Percentiles rank a stretch among this genome's conserved stretches.
Conservation (phyloP, 64 coral and sea anemone genomes). For the Porites australiensis region DNA sequence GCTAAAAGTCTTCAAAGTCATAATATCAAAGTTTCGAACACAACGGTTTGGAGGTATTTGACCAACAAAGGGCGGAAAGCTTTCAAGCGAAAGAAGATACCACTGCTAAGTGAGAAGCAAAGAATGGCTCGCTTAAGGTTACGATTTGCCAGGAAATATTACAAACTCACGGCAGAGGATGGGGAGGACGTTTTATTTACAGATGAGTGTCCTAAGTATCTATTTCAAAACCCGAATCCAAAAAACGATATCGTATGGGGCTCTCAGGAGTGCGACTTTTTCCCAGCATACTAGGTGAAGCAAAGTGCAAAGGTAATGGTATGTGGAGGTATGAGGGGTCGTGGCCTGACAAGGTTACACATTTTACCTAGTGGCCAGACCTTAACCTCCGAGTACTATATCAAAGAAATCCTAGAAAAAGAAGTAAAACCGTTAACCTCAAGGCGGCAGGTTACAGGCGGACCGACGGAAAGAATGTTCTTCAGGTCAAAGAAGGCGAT, state of each 20-base stretch:
- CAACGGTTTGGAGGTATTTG: neutral
- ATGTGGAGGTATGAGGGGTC: no score
- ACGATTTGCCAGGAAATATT: neutral
- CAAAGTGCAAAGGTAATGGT: neutral
- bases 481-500: neutral
- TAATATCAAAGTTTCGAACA: neutral
- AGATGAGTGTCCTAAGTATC: neutral
- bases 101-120: no score
- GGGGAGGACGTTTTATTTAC: neutral
- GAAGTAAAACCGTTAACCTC: neutral
- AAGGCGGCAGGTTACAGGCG: neutral
- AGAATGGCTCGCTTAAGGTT: no score
- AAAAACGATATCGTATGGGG: no score
- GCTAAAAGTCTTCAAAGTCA: neutral
- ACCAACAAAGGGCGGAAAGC: neutral
- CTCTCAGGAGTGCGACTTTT: no score
- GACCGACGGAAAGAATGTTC: neutral
- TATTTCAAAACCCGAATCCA: no score
- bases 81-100: no score
- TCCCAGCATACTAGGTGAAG: neutral
- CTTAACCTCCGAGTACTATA: neutral
- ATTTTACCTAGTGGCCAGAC: neutral
- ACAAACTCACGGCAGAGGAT: neutral
- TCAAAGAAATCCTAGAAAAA: neutral
- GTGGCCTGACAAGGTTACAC: neutral